phyloP scores from a whole-genome alignment of 64 coral and sea anemone genomes.

The Actinia equina region DNA sequence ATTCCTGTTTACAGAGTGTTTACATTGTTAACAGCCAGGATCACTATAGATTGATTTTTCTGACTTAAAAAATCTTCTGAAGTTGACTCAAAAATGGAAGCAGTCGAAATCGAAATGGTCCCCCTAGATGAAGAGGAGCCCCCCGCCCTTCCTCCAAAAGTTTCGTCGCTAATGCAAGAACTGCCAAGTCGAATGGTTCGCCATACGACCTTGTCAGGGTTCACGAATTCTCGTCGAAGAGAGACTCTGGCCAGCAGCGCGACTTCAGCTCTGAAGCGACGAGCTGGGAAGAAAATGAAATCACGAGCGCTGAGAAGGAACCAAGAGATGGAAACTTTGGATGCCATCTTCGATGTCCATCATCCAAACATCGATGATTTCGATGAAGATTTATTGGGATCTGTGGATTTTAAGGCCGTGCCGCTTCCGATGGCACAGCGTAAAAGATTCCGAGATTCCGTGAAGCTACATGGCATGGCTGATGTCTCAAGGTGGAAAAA shows the following conservation, averaged over 20 bases:
- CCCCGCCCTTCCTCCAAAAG: constrained; percentile 10
- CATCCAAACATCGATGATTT: constrained; percentile 16
- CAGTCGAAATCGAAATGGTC: neutral
- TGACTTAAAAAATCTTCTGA: neutral
- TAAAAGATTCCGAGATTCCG: constrained; percentile 46
- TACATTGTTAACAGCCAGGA: neutral
- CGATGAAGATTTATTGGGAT: constrained; percentile 35
- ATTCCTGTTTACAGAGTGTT: neutral
- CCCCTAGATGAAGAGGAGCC: constrained; percentile 1
- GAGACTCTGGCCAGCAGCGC: neutral
- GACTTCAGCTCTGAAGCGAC: constrained; percentile 13
- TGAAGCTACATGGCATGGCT: constrained; percentile 18
- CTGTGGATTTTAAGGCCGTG: constrained; percentile 74
- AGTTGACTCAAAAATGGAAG: neutral
- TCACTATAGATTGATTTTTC: neutral
- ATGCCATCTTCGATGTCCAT: neutral
- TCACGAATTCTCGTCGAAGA: constrained; percentile 19
- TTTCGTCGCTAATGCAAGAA: constrained; percentile 12
- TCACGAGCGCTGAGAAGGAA: neutral
- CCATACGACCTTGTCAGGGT: constrained; percentile 35
- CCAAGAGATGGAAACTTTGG: neutral
- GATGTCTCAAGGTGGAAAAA: constrained; percentile 48
- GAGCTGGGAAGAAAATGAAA: constrained; percentile 27
- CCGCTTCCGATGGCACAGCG: constrained; percentile 72
- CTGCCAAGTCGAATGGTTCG: constrained; percentile 46